Percentiles rank a stretch among this genome's conserved stretches.
These are phyloP conservation scores for Cardinalis cardinalis DNA, from an alignment of 2,113 vertebrate species.

Conservation along the genomic window DNA sequence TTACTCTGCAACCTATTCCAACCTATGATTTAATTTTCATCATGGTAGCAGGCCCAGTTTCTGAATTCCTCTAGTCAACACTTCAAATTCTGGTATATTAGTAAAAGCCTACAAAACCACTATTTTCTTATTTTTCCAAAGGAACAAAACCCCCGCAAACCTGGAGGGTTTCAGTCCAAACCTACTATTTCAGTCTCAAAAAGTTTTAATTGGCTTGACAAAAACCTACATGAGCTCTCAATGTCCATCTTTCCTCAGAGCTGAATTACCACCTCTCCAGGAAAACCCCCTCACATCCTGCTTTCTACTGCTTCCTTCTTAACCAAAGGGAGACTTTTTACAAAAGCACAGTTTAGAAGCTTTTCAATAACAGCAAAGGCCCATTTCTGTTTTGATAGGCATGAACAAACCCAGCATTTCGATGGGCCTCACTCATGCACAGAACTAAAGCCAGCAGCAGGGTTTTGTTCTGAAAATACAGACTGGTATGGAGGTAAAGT, in stretches of 20 bases:
- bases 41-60: neutral
- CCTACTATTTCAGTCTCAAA: neutral
- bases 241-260: neutral
- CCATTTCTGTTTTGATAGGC: neutral
- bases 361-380: neutral
- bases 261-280: neutral
- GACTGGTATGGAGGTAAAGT: neutral
- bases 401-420: neutral
- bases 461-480: neutral
- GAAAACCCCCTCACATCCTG: neutral
- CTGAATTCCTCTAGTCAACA: neutral
- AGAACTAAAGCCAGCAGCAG: neutral
- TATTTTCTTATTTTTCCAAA: neutral
- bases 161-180: neutral
- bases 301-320: neutral
- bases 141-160: rapidly evolving
- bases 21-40: neutral
- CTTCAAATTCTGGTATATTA: neutral
- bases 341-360: neutral
- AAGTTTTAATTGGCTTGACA: neutral
- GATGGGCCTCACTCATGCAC: neutral
- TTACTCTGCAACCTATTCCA: neutral
- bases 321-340: neutral
- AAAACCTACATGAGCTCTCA: neutral
- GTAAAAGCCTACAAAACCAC: neutral